Evolutionary conservation across 2,888 invertebrate species (phyloP).

Genomic region (Caenorhabditis sp.): DNA sequence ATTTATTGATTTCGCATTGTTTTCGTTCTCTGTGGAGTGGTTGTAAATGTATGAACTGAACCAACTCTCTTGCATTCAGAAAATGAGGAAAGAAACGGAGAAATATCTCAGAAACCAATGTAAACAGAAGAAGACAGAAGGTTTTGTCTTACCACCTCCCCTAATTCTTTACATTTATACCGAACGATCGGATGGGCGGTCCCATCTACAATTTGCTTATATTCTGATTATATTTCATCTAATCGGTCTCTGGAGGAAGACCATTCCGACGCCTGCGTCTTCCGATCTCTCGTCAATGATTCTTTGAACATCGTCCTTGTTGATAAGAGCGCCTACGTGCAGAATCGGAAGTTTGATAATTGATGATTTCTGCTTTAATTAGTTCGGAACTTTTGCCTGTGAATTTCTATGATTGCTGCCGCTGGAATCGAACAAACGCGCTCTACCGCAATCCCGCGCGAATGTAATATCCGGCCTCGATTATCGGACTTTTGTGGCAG

Average conservation of each 20-base stretch:
- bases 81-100: too few relatives aligned
- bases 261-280: constrained; percentile 17
- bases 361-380: too few relatives aligned
- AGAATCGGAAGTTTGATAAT: not conserved
- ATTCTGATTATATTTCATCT: constrained; percentile 8
- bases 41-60: not conserved
- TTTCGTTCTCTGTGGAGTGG: too few relatives aligned
- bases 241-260: constrained; percentile 14
- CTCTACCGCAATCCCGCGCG: too few relatives aligned
- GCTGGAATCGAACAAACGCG: too few relatives aligned
- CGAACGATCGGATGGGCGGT: not conserved
- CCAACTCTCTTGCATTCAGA: too few relatives aligned
- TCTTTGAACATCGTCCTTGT: constrained; percentile 26
- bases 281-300: constrained; percentile 5
- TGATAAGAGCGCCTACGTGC: constrained; percentile 29
- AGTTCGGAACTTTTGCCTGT: not conserved
- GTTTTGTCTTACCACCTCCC: too few relatives aligned
- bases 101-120: too few relatives aligned
- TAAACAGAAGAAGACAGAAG: too few relatives aligned
- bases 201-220: not conserved
- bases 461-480: too few relatives aligned
- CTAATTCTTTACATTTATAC: too few relatives aligned
- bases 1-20: constrained; percentile 6
- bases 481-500: too few relatives aligned
- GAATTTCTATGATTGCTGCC: not conserved